A percentile compares a stretch with the other conserved stretches of the same genome.
Evolutionary conservation across 1,140 invertebrate species (phyloP).

Genomic region (Trichonephila clavata): DNA sequence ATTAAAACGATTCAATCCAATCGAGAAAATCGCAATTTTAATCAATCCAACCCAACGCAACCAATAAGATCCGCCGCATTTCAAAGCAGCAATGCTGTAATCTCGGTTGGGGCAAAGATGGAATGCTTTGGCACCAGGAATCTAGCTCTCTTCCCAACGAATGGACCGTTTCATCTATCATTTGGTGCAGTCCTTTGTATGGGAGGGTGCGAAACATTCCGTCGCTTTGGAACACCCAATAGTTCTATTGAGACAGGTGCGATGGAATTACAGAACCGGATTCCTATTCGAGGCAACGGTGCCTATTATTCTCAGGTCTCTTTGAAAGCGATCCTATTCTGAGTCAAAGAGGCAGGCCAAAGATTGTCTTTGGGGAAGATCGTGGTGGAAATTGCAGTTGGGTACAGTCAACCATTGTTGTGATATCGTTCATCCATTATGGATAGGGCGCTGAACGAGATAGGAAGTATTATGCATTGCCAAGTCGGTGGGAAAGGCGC

Average conservation of each 20-base stretch:
- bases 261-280: constrained; percentile 10
- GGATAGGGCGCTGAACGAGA: neutral
- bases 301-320: constrained; percentile 14
- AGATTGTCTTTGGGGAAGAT: constrained; percentile 23
- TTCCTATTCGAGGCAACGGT: constrained; percentile 3
- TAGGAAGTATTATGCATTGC: neutral
- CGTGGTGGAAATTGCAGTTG: neutral
- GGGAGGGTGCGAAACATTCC: neutral
- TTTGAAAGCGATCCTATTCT: constrained; percentile 41
- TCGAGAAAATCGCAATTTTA: neutral
- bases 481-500: neutral
- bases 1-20: neutral
- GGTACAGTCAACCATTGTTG: neutral
- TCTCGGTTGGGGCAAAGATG: neutral
- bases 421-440: constrained; percentile 20
- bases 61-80: neutral
- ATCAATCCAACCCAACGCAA: neutral
- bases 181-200: constrained; percentile 3
- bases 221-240: constrained; percentile 23
- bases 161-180: constrained; percentile 37
- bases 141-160: neutral
- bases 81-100: neutral
- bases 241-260: constrained; percentile 49
- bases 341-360: neutral
- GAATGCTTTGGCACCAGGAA: constrained; percentile 8